Percentiles rank a stretch among this genome's conserved stretches.
Conservation (phyloP, 2,797 vertebrate genomes). For the Scarus forsteni region DNA sequence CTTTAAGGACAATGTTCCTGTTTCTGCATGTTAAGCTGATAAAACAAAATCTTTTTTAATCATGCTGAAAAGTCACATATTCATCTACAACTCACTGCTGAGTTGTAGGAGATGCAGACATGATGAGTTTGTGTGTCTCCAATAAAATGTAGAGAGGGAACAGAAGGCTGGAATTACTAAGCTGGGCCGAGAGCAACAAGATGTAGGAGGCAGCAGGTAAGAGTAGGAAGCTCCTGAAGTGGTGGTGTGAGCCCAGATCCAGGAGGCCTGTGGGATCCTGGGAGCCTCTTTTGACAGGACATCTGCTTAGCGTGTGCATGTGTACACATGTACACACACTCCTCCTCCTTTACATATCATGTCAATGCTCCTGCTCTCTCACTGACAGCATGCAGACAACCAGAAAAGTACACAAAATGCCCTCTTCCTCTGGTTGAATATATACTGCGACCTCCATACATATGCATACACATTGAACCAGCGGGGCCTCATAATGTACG, state of each 20-base stretch:
- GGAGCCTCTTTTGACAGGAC: slow-evolving; percentile 37
- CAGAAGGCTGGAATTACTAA: slow-evolving; percentile 8
- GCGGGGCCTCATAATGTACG: slow-evolving; percentile 24
- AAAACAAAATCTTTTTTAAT: slow-evolving; percentile 1
- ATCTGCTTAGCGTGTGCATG: slow-evolving; percentile 14
- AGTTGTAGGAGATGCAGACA: slow-evolving; percentile 12
- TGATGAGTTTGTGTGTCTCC: neutral
- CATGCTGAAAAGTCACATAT: slow-evolving; percentile 5
- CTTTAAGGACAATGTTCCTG: too few species aligned
- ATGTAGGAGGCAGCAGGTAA: slow-evolving; percentile 16
- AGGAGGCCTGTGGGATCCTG: slow-evolving; percentile 4
- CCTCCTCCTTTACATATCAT: slow-evolving; percentile 5
- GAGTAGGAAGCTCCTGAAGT: neutral
- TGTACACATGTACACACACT: neutral
- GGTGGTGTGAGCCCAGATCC: slow-evolving; percentile 8
- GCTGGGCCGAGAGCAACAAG: slow-evolving; percentile 5
- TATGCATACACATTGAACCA: slow-evolving; percentile 15
- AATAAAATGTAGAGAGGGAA: slow-evolving; percentile 9
- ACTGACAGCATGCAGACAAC: neutral
- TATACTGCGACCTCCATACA: slow-evolving; percentile 26
- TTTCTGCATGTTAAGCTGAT: neutral
- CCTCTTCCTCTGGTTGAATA: slow-evolving; percentile 12
- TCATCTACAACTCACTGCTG: slow-evolving; percentile 4
- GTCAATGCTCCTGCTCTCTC: slow-evolving; percentile 8
- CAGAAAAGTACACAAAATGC: slow-evolving; percentile 7